Evolutionary conservation across 1,140 invertebrate species (phyloP).

Genomic region (Cydia amplana): DNA sequence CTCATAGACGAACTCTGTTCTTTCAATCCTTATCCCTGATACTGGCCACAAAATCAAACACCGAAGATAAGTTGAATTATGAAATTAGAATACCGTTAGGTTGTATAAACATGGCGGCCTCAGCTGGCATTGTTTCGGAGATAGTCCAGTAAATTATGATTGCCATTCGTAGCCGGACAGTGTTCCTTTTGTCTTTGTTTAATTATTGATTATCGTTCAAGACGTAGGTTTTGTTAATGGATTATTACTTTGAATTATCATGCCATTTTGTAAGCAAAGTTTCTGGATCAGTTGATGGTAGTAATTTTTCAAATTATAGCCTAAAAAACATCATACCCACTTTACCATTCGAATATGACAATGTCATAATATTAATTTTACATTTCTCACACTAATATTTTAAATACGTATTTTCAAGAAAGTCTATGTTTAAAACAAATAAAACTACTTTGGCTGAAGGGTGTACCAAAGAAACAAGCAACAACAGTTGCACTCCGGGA

Average conservation of each 20-base stretch:
- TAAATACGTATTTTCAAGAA: too few species aligned
- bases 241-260: too few species aligned
- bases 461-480: too few species aligned
- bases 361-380: too few species aligned
- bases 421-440: too few species aligned
- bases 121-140: slow-evolving; percentile 6
- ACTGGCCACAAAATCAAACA: slow-evolving; percentile 6
- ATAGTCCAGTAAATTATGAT: slow-evolving; percentile 18
- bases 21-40: neutral
- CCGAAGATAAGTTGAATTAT: neutral
- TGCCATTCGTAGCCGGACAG: slow-evolving; percentile 13
- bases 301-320: too few species aligned
- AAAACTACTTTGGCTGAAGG: too few species aligned
- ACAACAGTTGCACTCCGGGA: too few species aligned
- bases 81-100: slow-evolving; percentile 13
- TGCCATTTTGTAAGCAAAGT: neutral
- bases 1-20: neutral
- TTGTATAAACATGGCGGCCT: neutral
- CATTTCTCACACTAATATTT: too few species aligned
- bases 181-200: neutral
- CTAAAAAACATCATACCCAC: too few species aligned
- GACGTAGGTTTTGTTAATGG: neutral
- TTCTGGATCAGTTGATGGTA: neutral
- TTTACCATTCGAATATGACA: too few species aligned
- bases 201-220: neutral